phyloP scores from a whole-genome alignment of 1,140 invertebrate genomes.

The Artemia franciscana region DNA sequence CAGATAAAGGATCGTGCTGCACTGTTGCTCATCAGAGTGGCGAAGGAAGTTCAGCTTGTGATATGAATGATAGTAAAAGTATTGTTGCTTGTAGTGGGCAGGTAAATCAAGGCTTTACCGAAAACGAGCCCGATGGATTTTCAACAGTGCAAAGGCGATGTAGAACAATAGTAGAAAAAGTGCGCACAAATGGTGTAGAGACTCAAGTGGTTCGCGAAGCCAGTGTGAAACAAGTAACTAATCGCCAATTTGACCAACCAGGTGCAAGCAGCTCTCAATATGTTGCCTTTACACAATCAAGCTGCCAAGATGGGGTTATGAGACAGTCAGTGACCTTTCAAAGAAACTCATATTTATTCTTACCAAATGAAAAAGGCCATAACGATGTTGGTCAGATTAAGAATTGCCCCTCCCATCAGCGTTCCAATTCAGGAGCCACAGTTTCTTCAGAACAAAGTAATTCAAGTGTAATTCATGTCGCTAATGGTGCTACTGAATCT shows the following conservation, averaged over 20 bases:
- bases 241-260: not conserved
- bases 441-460: conserved; percentile 1
- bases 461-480: not conserved
- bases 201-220: conserved; percentile 7
- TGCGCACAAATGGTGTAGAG: conserved; percentile 2
- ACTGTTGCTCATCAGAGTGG: not conserved
- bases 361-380: conserved; percentile 2
- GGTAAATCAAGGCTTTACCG: not conserved
- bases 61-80: too few relatives aligned
- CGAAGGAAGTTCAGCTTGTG: not conserved
- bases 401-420: not conserved
- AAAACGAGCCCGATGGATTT: not conserved
- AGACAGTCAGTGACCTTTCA: conserved; percentile 11
- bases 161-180: conserved; percentile 2
- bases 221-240: conserved; percentile 4
- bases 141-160: conserved; percentile 2
- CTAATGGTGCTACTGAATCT: conserved; percentile 10
- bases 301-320: conserved; percentile 1
- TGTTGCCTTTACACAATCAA: conserved; percentile 8
- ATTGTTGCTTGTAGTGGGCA: not conserved
- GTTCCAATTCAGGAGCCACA: not conserved
- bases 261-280: not conserved
- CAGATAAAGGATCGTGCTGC: not conserved
- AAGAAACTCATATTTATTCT: conserved; percentile 7
- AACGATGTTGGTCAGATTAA: not conserved